phyloP scores from a whole-genome alignment of 2,888 invertebrate species.

The Phoronis australis region DNA sequence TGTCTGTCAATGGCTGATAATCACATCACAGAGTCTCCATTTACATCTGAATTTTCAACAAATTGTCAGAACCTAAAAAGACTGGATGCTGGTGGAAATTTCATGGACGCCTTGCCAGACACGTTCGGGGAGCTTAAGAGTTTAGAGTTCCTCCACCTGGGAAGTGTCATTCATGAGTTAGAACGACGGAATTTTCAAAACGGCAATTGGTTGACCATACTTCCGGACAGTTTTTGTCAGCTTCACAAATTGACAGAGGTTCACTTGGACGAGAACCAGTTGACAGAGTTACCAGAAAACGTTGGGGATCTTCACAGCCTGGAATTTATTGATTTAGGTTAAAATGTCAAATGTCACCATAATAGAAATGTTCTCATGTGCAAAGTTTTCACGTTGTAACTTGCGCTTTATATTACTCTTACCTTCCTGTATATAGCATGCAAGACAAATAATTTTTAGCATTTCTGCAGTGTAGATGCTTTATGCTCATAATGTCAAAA shows the following conservation, averaged over 20 bases:
- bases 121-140: conserved; percentile 25
- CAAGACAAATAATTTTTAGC: no score
- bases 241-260: conserved; percentile 25
- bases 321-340: conserved; percentile 39
- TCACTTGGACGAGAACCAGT: conserved; percentile 37
- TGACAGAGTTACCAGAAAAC: conserved; percentile 29
- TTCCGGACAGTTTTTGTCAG: conserved; percentile 29
- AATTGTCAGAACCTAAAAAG: conserved; percentile 19
- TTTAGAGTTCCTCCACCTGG: conserved; percentile 31
- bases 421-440: no score
- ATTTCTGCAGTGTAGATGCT: no score
- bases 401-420: no score
- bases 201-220: conserved; percentile 36
- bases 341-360: no score
- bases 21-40: conserved; percentile 18
- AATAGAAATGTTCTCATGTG: no score
- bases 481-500: no score
- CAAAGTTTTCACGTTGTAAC: not conserved
- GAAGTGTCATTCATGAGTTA: conserved; percentile 36
- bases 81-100: conserved; percentile 35
- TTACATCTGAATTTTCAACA: conserved; percentile 22
- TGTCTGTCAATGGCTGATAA: conserved; percentile 31
- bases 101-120: conserved; percentile 29
- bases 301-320: conserved; percentile 33
- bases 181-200: conserved; percentile 39